phyloP scores from a whole-genome alignment of 2,797 vertebrate genomes.

The Hybognathus amarus region DNA sequence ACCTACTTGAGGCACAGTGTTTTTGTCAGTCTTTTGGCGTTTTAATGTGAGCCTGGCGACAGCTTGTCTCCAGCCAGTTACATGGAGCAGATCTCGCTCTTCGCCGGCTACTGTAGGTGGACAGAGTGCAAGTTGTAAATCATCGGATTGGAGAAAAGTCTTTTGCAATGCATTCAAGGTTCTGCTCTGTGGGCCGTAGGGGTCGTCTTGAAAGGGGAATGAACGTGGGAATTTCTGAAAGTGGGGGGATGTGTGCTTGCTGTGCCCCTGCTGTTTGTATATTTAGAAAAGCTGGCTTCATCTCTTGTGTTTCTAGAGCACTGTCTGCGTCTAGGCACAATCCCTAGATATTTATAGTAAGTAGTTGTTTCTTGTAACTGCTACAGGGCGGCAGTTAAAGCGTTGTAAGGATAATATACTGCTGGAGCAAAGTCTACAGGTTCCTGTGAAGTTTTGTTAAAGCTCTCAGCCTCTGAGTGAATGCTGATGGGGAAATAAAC shows the following conservation, averaged over 20 bases:
- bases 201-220: not conserved
- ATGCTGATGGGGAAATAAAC: constrained; percentile 45
- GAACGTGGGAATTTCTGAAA: constrained; percentile 18
- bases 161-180: not conserved
- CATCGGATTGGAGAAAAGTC: not conserved
- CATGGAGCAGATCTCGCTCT: constrained; percentile 35
- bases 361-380: constrained; percentile 36
- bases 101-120: not conserved
- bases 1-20: constrained; percentile 69
- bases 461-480: constrained; percentile 28
- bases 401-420: constrained; percentile 34
- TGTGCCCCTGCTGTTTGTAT: constrained; percentile 22
- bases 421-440: constrained; percentile 33
- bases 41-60: constrained; percentile 68
- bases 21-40: constrained; percentile 67
- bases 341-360: constrained; percentile 39
- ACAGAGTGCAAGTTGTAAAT: constrained; percentile 31
- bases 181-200: not conserved
- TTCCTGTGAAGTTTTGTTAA: constrained; percentile 36
- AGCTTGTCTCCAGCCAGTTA: constrained; percentile 58
- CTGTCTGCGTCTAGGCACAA: constrained; percentile 12
- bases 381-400: constrained; percentile 19
- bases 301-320: constrained; percentile 5
- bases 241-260: not conserved
- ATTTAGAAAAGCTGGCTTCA: constrained; percentile 35